phyloP scores from a whole-genome alignment of 2,113 vertebrate genomes.

The Aptenodytes forsteri region DNA sequence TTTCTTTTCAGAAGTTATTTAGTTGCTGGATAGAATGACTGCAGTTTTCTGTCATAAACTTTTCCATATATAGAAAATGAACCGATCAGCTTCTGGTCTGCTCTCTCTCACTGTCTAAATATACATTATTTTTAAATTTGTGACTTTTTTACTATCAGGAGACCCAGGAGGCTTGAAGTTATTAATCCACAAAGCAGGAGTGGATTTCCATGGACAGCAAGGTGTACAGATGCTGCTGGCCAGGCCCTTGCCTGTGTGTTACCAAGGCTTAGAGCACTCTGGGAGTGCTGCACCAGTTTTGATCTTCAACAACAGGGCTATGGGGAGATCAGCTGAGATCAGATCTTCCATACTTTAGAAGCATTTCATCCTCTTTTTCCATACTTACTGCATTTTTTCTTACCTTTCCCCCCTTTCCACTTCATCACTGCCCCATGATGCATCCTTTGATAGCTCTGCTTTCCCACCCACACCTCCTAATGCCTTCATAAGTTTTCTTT shows the following conservation, averaged over 20 bases:
- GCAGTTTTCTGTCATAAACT: background rate
- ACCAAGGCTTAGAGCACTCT: background rate
- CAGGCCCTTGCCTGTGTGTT: background rate
- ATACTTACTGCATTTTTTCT: background rate
- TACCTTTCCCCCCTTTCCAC: background rate
- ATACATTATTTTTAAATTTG: background rate
- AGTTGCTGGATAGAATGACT: background rate
- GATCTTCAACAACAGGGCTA: background rate
- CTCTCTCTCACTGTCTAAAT: background rate
- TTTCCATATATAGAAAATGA: background rate
- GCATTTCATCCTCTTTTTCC: background rate
- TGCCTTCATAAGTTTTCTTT: background rate
- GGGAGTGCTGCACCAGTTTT: fast-evolving
- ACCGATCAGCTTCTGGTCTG: background rate
- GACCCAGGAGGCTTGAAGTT: background rate
- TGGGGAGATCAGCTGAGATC: background rate
- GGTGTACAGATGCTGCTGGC: background rate
- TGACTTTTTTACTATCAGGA: background rate
- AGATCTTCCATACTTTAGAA: background rate
- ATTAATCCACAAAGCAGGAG: background rate
- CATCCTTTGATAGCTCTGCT: background rate
- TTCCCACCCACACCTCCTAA: background rate
- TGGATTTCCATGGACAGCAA: background rate
- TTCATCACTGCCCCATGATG: background rate
- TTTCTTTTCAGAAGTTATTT: background rate